Evolutionary conservation across 1,140 invertebrate species (phyloP).

Genomic region (Pentalonia nigronervosa): DNA sequence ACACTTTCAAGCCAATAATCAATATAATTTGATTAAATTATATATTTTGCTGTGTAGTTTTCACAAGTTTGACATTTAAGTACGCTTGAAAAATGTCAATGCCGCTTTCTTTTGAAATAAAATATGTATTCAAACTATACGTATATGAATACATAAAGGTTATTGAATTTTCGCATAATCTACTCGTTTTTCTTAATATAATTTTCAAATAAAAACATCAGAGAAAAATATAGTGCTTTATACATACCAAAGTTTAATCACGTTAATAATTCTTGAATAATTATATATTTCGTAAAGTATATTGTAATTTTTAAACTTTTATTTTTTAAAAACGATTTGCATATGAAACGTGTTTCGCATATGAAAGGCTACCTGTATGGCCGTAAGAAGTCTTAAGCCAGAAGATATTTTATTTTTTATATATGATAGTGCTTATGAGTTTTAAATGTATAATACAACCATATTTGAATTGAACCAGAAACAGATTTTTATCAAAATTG

Average conservation of each 20-base stretch:
- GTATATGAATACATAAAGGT: neutral
- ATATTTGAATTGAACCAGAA: neutral
- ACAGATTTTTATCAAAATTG: neutral
- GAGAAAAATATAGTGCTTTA: neutral
- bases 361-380: neutral
- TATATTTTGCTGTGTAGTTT: neutral
- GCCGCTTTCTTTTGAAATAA: neutral
- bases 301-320: neutral
- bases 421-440: no score
- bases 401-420: neutral
- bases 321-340: neutral
- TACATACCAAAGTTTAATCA: neutral
- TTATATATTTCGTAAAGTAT: neutral
- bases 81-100: neutral
- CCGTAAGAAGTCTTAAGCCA: neutral
- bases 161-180: neutral
- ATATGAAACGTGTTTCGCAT: neutral
- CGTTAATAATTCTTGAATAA: neutral
- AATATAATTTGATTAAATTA: neutral
- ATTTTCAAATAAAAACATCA: neutral
- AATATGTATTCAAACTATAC: neutral
- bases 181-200: neutral
- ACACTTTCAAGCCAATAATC: constrained; percentile 25
- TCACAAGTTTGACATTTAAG: neutral
- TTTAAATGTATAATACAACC: neutral